Evolutionary conservation across 2,888 invertebrate species (phyloP), one percentile per base, ranked within the genome.

Genomic region (Drosophila suboccidentalis): DNA sequence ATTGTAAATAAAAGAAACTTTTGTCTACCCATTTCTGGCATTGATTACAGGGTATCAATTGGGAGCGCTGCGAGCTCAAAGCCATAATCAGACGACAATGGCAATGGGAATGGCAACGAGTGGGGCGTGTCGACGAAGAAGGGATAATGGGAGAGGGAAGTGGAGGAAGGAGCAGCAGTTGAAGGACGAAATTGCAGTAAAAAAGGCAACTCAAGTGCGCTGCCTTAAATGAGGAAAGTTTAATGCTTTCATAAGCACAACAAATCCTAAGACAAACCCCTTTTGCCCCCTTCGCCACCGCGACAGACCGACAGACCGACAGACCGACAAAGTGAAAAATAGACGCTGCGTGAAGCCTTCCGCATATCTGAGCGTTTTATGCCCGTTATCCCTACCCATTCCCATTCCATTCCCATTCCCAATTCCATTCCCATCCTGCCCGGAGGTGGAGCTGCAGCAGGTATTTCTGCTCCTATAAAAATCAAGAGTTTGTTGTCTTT

Each of bases 161-260:
- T 11, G 32, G 26, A 10, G 17, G 13, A 19, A 11, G 17, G 22
- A 29, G 15, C 38, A 58, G 50, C 57, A 54, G 80, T 63, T 71
- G 74, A 80, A 72, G 83, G 75, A 80, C 76, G 51, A 78, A 87
- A 89, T 87, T 89, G 88, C 89, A 87, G 87, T 89, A 87, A 85
- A 86, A 87, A 87, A 79, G 89, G 80, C 89, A 86, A 80, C 75
- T 89, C 69, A 89, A 87, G 89, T 89, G 89, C 89, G 85, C 74
- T 69, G 71, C 76, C 89, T 89, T 83, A 87, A 87, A 87, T 87
- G 89, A 87, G 86, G 90, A 89, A 87, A 87, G 88, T 87, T 89
- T 89, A 87, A 87, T 89, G 88, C 83, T 87, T 86, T 86, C 89
- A 86, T 86, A 86, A 86, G 90, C 88, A 89, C 90, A 86, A 85